phyloP scores from a whole-genome alignment of 2,888 invertebrate genomes.

The Phania funesta region DNA sequence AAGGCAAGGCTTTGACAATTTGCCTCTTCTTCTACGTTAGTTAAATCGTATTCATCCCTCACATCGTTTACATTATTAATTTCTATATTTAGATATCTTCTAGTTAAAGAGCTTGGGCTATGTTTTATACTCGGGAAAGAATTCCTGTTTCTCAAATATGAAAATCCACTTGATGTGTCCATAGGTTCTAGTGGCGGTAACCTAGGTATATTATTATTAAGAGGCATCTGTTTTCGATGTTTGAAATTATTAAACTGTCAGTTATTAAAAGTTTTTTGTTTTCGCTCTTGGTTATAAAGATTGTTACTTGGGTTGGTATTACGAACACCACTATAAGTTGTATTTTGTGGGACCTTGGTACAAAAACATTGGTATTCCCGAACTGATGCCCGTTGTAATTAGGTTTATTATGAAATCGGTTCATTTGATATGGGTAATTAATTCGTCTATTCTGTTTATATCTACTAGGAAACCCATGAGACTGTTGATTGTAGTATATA shows the following conservation, averaged over 20 bases:
- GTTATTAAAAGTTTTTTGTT: not conserved
- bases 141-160: not conserved
- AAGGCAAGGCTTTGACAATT: constrained; percentile 64
- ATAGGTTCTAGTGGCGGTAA: constrained; percentile 4
- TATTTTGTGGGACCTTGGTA: not conserved
- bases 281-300: not conserved
- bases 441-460: not conserved
- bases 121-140: no score
- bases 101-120: no score
- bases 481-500: constrained; percentile 1
- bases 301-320: not conserved
- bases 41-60: no score
- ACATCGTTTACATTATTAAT: no score
- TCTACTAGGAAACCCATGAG: not conserved
- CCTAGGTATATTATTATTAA: not conserved
- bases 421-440: not conserved
- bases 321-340: not conserved
- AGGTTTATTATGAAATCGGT: no score
- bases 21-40: constrained; percentile 27
- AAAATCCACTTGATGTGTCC: constrained; percentile 17
- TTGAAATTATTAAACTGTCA: no score
- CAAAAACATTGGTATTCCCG: not conserved
- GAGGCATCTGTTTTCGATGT: no score
- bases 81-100: no score
- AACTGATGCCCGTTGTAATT: not conserved